Conservation (phyloP, 2,113 vertebrate species). For the Hypanus sabinus region DNA sequence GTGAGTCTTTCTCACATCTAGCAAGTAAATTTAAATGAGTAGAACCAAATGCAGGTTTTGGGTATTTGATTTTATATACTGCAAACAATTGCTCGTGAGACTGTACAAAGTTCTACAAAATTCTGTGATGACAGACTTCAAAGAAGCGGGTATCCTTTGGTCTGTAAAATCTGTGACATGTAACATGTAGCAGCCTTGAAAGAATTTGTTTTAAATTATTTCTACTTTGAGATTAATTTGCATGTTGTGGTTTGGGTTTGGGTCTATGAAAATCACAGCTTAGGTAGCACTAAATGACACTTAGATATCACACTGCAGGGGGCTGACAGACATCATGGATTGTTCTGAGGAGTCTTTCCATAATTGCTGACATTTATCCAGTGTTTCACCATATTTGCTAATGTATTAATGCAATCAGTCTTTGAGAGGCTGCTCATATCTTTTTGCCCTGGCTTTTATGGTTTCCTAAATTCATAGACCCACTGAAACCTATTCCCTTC, state of each 20-base stretch:
- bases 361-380: conserved; percentile 99
- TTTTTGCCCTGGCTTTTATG: conserved; percentile 83
- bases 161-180: not conserved
- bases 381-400: conserved; percentile 99
- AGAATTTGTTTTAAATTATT: conserved; percentile 13
- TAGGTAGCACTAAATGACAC: conserved; percentile 75
- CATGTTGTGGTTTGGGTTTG: conserved; percentile 51
- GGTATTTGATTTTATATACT: conserved; percentile 27
- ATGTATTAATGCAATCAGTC: conserved; percentile 99
- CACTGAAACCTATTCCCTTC: conserved; percentile 82
- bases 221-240: conserved; percentile 26
- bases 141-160: not conserved
- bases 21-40: conserved; percentile 31
- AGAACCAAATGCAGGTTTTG: conserved; percentile 20
- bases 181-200: not conserved
- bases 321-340: conserved; percentile 89
- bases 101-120: not conserved
- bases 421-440: conserved; percentile 80
- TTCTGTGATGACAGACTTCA: not conserved
- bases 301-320: conserved; percentile 76
- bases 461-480: conserved; percentile 86
- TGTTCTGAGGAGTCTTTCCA: conserved; percentile 90
- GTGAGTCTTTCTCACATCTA: conserved; percentile 8
- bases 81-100: not conserved
- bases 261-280: conserved; percentile 72